phyloP scores from a whole-genome alignment of 2,113 vertebrate species.

The Pristiophorus japonicus region DNA sequence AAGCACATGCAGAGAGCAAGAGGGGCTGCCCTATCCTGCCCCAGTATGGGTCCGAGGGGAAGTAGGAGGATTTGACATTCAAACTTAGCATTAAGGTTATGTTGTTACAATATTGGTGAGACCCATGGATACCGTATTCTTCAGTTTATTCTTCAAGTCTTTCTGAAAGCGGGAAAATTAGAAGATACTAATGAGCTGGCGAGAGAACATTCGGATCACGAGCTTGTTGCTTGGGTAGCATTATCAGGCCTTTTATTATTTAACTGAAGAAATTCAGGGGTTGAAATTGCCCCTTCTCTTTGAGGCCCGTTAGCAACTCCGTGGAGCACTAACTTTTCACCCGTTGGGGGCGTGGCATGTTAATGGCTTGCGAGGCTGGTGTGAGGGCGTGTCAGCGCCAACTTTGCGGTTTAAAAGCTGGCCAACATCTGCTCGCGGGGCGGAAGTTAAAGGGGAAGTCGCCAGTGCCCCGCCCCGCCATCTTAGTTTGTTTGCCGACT shows the following conservation, averaged over 20 bases:
- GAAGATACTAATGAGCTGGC: background rate
- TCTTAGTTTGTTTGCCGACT: too few species aligned
- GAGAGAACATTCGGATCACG: background rate
- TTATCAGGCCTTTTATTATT: background rate
- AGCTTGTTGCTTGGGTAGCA: background rate
- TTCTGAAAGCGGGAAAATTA: background rate
- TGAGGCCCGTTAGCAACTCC: too few species aligned
- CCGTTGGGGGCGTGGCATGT: too few species aligned
- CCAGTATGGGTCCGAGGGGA: background rate
- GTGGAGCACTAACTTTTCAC: too few species aligned
- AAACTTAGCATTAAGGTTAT: background rate
- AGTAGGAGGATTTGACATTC: background rate
- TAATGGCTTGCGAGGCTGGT: too few species aligned
- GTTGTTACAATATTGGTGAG: background rate
- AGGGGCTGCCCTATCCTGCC: background rate
- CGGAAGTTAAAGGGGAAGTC: too few species aligned
- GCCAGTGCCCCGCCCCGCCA: too few species aligned
- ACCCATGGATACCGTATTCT: background rate
- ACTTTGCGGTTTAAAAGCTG: too few species aligned
- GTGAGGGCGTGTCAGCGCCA: too few species aligned
- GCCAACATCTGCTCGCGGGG: too few species aligned
- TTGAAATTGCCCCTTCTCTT: too few species aligned
- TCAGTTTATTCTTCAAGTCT: background rate
- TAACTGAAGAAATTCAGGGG: background rate
- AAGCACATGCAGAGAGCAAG: background rate